A percentile compares a stretch with the other conserved stretches of the same genome.
phyloP scores from a whole-genome alignment of 2,888 invertebrate genomes.

The Cheilosia pagana region DNA sequence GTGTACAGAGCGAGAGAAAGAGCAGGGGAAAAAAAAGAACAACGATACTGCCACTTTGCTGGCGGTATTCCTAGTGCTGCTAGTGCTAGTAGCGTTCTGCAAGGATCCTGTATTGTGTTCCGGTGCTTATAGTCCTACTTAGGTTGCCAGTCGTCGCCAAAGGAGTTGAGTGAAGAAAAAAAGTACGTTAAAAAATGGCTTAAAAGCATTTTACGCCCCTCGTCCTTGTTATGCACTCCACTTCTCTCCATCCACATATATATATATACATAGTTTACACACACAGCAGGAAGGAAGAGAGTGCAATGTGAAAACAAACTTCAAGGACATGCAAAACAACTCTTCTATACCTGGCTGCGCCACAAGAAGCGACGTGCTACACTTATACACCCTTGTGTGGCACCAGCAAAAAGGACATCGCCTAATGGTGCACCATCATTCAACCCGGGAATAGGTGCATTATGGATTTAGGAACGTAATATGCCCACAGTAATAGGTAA shows the following conservation, averaged over 20 bases:
- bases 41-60: slow-evolving; percentile 66
- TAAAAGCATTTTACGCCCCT: slow-evolving; percentile 68
- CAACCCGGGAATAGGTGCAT: slow-evolving; percentile 67
- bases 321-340: slow-evolving; percentile 75
- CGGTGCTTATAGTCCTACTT: slow-evolving; percentile 69
- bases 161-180: slow-evolving; percentile 38
- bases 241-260: neutral
- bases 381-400: slow-evolving; percentile 69
- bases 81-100: slow-evolving; percentile 28
- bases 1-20: slow-evolving; percentile 1
- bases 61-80: slow-evolving; percentile 44
- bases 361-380: slow-evolving; percentile 56
- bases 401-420: slow-evolving; percentile 65
- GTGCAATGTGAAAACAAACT: slow-evolving; percentile 74
- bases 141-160: slow-evolving; percentile 54
- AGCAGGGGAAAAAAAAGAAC: slow-evolving; percentile 57
- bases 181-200: slow-evolving; percentile 42
- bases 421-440: slow-evolving; percentile 71
- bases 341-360: slow-evolving; percentile 22
- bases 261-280: slow-evolving; percentile 51
- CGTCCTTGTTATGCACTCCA: slow-evolving; percentile 69
- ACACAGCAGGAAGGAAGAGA: slow-evolving; percentile 70
- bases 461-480: slow-evolving; percentile 63
- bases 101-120: slow-evolving; percentile 70
- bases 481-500: slow-evolving; percentile 73